Conservation (phyloP, 2,113 vertebrate species). For the Montifringilla adamsi region DNA sequence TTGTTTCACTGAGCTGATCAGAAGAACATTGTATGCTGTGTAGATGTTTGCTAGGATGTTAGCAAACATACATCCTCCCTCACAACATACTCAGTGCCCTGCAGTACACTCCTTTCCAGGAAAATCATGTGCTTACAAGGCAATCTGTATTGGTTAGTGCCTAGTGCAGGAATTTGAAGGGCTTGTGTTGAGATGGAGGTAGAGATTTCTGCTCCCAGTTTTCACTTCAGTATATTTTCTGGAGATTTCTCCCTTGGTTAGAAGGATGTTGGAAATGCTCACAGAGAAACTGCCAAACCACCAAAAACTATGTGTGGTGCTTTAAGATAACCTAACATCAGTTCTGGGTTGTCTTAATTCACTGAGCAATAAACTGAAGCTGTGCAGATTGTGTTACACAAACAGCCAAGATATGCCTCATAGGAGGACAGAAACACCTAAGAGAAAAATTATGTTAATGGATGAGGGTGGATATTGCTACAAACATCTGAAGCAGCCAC, state of each 20-base stretch:
- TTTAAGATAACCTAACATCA: background rate
- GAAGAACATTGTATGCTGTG: background rate
- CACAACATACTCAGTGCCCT: background rate
- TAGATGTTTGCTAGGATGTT: background rate
- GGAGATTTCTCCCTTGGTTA: background rate
- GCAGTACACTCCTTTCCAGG: background rate
- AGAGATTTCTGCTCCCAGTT: background rate
- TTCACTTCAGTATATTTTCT: background rate
- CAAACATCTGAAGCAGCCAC: background rate
- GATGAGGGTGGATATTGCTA: background rate
- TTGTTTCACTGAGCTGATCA: background rate
- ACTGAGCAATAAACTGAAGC: background rate
- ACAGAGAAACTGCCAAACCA: background rate
- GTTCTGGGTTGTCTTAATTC: background rate
- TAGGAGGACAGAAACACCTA: background rate
- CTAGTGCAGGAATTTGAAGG: background rate
- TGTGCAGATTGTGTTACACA: background rate
- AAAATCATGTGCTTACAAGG: background rate
- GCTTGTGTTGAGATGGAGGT: background rate
- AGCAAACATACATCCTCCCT: background rate
- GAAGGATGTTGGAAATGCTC: background rate
- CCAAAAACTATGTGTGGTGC: background rate
- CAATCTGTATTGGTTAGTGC: background rate
- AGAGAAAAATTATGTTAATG: background rate
- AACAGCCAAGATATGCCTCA: background rate